phyloP scores from a whole-genome alignment of 2,797 vertebrate species.

The Gallinago stenura region DNA sequence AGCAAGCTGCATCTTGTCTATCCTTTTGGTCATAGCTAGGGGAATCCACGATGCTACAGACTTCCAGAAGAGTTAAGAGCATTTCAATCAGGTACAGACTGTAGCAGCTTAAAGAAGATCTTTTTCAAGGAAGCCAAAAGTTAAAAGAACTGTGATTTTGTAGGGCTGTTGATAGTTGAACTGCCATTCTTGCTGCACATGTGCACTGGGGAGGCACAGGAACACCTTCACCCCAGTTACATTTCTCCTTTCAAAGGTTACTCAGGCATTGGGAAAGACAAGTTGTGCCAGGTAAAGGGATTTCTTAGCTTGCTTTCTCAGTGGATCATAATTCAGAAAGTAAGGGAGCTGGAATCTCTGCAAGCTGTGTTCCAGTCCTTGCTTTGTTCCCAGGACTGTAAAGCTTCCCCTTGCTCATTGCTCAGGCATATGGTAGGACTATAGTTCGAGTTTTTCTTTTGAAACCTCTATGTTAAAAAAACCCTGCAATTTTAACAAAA shows the following conservation, averaged over 20 bases:
- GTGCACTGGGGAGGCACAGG: background rate
- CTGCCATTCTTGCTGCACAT: background rate
- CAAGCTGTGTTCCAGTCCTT: background rate
- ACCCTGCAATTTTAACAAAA: background rate
- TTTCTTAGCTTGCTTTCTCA: constrained; percentile 5
- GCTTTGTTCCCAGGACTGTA: background rate
- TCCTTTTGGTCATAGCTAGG: background rate
- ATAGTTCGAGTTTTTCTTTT: background rate
- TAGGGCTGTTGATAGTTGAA: background rate
- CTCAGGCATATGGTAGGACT: background rate
- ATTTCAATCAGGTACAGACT: background rate
- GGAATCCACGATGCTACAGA: background rate
- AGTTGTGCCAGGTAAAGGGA: background rate
- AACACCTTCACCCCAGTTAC: background rate
- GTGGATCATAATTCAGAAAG: background rate
- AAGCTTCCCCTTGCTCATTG: background rate
- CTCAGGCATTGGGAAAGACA: background rate
- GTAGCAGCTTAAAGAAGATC: background rate
- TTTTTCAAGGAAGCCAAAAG: background rate
- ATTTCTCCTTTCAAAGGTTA: background rate
- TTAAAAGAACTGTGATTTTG: background rate
- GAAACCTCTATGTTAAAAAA: background rate
- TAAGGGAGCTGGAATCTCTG: background rate
- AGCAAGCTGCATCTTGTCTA: background rate
- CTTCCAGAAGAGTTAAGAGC: background rate